A percentile compares a stretch with the other conserved stretches of the same genome.
phyloP scores from a whole-genome alignment of 2,797 vertebrate genomes.

The Leucoraja ocellata region DNA sequence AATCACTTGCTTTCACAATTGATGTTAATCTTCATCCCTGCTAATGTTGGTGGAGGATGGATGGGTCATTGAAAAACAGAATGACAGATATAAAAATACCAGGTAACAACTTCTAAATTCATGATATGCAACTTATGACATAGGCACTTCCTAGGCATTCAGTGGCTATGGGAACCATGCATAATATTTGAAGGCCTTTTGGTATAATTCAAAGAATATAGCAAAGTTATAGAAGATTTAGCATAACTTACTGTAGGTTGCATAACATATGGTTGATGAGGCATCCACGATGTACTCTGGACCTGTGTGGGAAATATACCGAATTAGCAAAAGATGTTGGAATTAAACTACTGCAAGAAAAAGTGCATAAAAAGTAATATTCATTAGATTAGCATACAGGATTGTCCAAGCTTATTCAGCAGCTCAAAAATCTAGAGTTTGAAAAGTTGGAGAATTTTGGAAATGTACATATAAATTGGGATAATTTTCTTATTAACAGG shows the following conservation, averaged over 20 bases:
- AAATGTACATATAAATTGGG: neutral
- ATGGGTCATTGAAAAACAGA: neutral
- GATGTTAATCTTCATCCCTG: neutral
- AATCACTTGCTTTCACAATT: neutral
- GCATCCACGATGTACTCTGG: slow-evolving; percentile 99
- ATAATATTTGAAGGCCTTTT: neutral
- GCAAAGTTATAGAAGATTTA: neutral
- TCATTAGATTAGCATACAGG: neutral
- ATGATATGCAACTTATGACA: neutral
- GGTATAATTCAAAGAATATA: neutral
- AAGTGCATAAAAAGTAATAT: neutral
- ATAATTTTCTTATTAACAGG: neutral
- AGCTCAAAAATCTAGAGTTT: neutral
- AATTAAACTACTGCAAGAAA: neutral
- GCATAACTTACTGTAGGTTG: slow-evolving; percentile 95
- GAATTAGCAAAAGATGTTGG: slow-evolving; percentile 41
- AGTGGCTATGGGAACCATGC: too few relatives aligned
- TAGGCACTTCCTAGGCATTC: neutral
- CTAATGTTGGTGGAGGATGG: too few relatives aligned
- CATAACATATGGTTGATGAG: slow-evolving; percentile 99
- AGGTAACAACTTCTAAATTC: neutral
- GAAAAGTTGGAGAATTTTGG: neutral
- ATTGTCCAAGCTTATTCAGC: neutral
- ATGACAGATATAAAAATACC: neutral
- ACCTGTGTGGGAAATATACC: slow-evolving; percentile 71